A percentile compares a stretch with the other conserved stretches of the same genome.
phyloP scores from a whole-genome alignment of 2,797 vertebrate species.

The Diceros bicornis region DNA sequence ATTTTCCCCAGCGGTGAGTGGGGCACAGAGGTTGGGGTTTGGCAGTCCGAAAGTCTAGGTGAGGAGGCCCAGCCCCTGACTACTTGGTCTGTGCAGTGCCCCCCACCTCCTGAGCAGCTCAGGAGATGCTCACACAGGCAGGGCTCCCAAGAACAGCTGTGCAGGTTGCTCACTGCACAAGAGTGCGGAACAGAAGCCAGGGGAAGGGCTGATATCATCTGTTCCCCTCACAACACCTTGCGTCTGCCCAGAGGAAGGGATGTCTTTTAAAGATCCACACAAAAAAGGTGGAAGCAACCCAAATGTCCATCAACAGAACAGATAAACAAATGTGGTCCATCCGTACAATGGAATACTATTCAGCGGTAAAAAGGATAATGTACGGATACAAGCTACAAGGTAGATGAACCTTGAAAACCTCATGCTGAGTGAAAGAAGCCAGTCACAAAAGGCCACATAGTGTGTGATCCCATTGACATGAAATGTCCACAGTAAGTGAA shows the following conservation, averaged over 20 bases:
- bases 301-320: not conserved
- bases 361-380: not conserved
- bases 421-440: not conserved
- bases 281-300: not conserved
- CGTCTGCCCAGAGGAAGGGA: not conserved
- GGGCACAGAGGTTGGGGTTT: not conserved
- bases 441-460: not conserved
- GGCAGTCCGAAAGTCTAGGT: not conserved
- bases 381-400: rapidly evolving
- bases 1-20: not conserved
- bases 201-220: not conserved
- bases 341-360: not conserved
- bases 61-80: not conserved
- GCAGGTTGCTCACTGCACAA: not conserved
- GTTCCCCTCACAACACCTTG: no score
- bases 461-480: not conserved
- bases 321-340: not conserved
- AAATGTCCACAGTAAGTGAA: not conserved
- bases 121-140: not conserved
- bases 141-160: not conserved
- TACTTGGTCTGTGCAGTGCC: not conserved
- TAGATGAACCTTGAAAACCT: not conserved
- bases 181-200: not conserved
- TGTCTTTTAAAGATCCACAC: not conserved
- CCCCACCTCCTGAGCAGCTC: not conserved